Percentiles rank a stretch among this genome's conserved stretches.
Conservation (phyloP, 2,113 vertebrate species). For the Myotis brandtii region DNA sequence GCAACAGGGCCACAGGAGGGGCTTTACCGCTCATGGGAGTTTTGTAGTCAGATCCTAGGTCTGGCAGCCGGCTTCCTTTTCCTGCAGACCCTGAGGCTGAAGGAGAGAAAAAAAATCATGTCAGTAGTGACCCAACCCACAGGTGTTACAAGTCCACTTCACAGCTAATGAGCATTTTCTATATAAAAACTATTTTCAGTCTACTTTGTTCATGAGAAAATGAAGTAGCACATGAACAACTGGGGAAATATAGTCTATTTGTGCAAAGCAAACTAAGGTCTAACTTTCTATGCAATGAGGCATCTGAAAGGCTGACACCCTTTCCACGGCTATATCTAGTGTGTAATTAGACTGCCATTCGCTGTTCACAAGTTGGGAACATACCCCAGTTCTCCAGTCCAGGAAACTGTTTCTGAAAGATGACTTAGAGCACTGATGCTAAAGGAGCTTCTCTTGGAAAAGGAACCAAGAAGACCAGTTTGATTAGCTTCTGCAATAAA, state of each 20-base stretch:
- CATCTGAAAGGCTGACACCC: slow-evolving; percentile 50
- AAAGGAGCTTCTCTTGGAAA: neutral
- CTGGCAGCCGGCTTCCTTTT: slow-evolving; percentile 88
- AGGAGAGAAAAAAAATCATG: slow-evolving; percentile 63
- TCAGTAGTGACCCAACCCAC: neutral
- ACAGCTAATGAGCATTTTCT: neutral
- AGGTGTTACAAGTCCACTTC: neutral
- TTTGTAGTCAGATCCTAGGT: slow-evolving; percentile 87
- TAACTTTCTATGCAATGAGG: slow-evolving; percentile 43
- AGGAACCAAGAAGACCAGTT: neutral
- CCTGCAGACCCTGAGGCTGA: slow-evolving; percentile 91
- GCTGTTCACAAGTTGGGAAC: neutral
- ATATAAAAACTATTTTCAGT: neutral
- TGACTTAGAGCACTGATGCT: neutral
- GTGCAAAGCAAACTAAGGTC: neutral
- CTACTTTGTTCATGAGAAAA: slow-evolving; percentile 29
- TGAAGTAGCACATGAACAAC: neutral
- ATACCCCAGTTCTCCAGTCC: neutral
- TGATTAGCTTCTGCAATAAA: neutral
- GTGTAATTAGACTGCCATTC: neutral
- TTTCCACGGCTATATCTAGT: neutral
- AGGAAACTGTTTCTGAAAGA: neutral
- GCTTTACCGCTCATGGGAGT: slow-evolving; percentile 90
- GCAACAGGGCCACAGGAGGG: neutral
- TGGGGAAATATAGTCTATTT: neutral